phyloP scores from a whole-genome alignment of 2,888 invertebrate genomes.

The Oasisia sp. region DNA sequence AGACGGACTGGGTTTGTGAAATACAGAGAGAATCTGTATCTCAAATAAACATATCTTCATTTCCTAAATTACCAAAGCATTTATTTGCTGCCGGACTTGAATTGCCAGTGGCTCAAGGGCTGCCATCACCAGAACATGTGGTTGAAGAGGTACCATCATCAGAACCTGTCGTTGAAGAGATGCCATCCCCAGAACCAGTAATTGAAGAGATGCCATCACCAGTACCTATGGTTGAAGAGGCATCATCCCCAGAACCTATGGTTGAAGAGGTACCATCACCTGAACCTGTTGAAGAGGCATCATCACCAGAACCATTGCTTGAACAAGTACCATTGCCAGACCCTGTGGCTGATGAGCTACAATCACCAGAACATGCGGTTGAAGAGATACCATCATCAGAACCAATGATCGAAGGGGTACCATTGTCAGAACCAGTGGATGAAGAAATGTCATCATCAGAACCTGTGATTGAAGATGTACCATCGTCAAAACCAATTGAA shows the following conservation, averaged over 20 bases:
- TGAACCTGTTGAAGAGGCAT: neutral
- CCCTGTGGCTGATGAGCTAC: neutral
- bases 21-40: neutral
- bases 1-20: neutral
- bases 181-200: neutral
- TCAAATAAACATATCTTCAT: neutral
- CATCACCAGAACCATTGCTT: too few species aligned
- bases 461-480: too few species aligned
- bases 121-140: neutral
- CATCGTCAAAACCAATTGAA: too few species aligned
- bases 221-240: too few species aligned
- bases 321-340: too few species aligned
- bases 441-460: neutral
- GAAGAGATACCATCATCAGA: neutral
- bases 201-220: neutral
- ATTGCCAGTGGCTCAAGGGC: neutral
- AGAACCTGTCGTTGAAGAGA: too few species aligned
- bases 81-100: neutral
- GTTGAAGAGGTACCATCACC: neutral
- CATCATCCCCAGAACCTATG: neutral
- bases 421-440: neutral
- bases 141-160: too few species aligned
- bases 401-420: neutral
- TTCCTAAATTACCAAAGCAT: neutral
- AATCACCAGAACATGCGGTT: neutral